Conservation (phyloP, 1,140 invertebrate species). For the Drosophila watanabei region DNA sequence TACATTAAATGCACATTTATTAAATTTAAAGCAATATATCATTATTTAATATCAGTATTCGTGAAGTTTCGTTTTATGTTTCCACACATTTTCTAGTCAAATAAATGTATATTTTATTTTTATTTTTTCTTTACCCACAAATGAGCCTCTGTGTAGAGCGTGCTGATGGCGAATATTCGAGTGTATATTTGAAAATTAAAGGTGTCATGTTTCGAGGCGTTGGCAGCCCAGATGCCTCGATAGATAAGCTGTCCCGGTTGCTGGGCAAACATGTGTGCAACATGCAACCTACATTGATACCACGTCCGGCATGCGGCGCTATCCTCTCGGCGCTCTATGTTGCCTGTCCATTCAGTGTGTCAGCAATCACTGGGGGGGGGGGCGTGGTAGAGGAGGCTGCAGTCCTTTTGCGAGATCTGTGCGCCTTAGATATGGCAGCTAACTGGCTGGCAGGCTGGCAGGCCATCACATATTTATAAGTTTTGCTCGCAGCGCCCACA, state of each 20-base stretch:
- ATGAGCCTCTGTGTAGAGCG: background rate
- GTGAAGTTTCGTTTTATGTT: background rate
- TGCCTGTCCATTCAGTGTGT: slow-evolving; percentile 78
- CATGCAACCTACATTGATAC: slow-evolving; percentile 55
- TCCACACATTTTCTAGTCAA: background rate
- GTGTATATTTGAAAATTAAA: slow-evolving; percentile 59
- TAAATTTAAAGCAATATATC: background rate
- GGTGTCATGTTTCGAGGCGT: slow-evolving; percentile 73
- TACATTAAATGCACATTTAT: background rate
- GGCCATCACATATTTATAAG: slow-evolving; percentile 74
- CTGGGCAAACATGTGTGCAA: slow-evolving; percentile 44
- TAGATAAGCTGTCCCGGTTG: slow-evolving; percentile 74
- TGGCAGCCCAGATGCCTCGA: slow-evolving; percentile 75
- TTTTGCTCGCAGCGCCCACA: slow-evolving; percentile 28
- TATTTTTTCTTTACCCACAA: background rate
- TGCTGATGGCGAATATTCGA: slow-evolving; percentile 1
- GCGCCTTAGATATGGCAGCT: slow-evolving; percentile 67
- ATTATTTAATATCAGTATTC: background rate
- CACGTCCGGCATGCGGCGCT: slow-evolving; percentile 25
- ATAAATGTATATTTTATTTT: background rate
- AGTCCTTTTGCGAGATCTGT: slow-evolving; percentile 48
- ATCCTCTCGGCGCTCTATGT: slow-evolving; percentile 38
- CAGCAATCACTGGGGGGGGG: slow-evolving; percentile 51
- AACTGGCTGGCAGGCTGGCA: slow-evolving; percentile 28
- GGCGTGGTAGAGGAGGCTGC: background rate